Conservation (phyloP, 2,797 vertebrate genomes). For the Schizopygopsis pylzovi region DNA sequence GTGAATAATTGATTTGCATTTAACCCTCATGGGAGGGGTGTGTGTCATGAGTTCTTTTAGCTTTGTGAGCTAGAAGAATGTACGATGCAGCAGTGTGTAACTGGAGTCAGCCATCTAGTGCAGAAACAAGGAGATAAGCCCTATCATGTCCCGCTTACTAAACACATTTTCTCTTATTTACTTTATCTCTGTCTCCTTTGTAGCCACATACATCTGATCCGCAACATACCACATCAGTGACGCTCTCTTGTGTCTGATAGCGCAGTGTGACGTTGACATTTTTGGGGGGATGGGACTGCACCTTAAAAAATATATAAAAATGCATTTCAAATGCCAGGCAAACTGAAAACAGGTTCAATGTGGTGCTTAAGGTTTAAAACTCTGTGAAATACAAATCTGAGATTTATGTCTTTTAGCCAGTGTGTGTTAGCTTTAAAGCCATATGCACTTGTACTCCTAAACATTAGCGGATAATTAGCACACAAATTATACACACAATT, state of each 20-base stretch:
- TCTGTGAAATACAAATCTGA: neutral
- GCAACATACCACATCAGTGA: constrained; percentile 32
- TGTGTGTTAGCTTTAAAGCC: too few species aligned
- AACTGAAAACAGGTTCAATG: neutral
- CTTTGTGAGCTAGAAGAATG: constrained; percentile 24
- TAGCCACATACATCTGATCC: constrained; percentile 31
- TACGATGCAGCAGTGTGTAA: constrained; percentile 39
- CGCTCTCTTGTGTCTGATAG: neutral
- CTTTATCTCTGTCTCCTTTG: constrained; percentile 44
- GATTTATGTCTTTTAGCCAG: neutral
- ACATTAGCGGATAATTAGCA: neutral
- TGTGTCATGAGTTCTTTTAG: constrained; percentile 38
- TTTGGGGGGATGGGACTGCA: neutral
- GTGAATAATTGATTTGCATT: constrained; percentile 55
- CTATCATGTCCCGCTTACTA: constrained; percentile 54
- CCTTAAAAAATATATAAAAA: neutral
- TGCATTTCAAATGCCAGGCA: neutral
- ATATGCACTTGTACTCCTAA: neutral
- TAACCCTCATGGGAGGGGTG: constrained; percentile 39
- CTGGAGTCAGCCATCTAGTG: constrained; percentile 34
- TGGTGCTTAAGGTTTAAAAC: neutral
- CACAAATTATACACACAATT: neutral
- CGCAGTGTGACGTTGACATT: neutral
- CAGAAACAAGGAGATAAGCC: constrained; percentile 53
- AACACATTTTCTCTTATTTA: constrained; percentile 48